Base-by-base conservation (phyloP, 1,140 invertebrate genomes). In the Drosophila parvula region DNA sequence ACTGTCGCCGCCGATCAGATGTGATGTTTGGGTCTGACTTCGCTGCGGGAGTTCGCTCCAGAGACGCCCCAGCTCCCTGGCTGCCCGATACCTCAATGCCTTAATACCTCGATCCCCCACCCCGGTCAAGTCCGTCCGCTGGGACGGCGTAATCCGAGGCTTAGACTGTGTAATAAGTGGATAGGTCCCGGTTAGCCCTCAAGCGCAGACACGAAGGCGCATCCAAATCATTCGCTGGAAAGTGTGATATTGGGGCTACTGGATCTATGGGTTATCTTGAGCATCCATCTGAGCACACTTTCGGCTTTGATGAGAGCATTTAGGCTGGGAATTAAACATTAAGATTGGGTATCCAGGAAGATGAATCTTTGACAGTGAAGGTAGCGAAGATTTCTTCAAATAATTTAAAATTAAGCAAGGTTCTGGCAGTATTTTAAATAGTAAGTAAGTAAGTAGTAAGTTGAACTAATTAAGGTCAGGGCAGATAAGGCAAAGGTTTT, bases 1-100 rank as follows among this genome's bases (percentile, higher is more conserved):
- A 65, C 63, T 75, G 80, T 84, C 77, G 63, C 38, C 55, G 51
- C 61, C 45, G 78, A 84, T 84, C 81, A 62, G 73, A 60, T 69
- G 71, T 63, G 73, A 76, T 78, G 74, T 81, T 65, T 77, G 50
- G 65, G 51, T 55, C 63, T 50, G 63, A 27, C 30, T 22, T 53
- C 81, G 63, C 79, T 69, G 82, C 82, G 63, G 82, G 82, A 56
- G 75, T 48, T 47, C 47, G 68, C 64, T 56, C 27, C 51, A 61
- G 56, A 69, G 61, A 45, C 59, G 65, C 74, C 63, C 63, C 71
- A 47, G 78, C 71, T 71, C 34, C 78, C 63, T 40, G 22, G 22
- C 22, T 22, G 22, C 22, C 22, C 16, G 22, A 51, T 14, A 14
- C 63, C 60, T 44, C 45, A 45, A 38, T 48, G 12, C 47, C 47